Percentiles rank a stretch among this genome's conserved stretches.
These are phyloP conservation scores for Calameuta pallipes DNA, from an alignment of 2,888 invertebrate species.

Conservation along the genomic window DNA sequence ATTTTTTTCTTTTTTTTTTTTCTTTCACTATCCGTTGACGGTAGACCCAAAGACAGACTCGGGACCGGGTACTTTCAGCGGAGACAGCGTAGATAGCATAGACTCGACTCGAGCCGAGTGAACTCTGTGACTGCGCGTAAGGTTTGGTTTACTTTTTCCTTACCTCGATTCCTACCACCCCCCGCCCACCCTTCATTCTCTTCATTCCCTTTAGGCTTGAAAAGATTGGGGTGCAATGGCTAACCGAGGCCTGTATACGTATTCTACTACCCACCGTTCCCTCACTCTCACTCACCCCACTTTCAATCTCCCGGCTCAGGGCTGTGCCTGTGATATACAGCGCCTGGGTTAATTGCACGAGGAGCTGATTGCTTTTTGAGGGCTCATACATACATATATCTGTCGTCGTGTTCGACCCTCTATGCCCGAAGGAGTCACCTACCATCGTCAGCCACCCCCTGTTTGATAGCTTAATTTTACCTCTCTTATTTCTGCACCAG, in stretches of 20 bases:
- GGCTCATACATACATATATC: slow-evolving; percentile 3
- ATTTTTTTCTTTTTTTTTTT: neutral
- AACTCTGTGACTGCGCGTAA: neutral
- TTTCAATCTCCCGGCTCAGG: neutral
- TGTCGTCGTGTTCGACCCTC: slow-evolving; percentile 5
- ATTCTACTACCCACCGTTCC: neutral
- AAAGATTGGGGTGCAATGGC: neutral
- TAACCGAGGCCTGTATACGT: neutral
- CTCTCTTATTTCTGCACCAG: neutral
- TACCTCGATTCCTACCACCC: neutral
- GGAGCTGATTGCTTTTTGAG: slow-evolving; percentile 10
- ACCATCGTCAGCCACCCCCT: neutral
- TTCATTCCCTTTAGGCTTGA: neutral
- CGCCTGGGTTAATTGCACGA: slow-evolving; percentile 7
- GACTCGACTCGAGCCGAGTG: neutral
- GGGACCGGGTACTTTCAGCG: neutral
- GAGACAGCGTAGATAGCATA: neutral
- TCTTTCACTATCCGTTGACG: neutral
- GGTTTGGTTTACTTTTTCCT: neutral
- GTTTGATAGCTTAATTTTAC: neutral
- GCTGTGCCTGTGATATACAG: slow-evolving; percentile 3
- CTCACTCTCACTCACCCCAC: neutral
- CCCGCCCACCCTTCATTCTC: neutral
- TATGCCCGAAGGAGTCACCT: neutral
- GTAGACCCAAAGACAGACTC: neutral